These are phyloP conservation scores for Archilochus colubris DNA, from an alignment of 2,113 vertebrate genomes.

Conservation along the genomic window DNA sequence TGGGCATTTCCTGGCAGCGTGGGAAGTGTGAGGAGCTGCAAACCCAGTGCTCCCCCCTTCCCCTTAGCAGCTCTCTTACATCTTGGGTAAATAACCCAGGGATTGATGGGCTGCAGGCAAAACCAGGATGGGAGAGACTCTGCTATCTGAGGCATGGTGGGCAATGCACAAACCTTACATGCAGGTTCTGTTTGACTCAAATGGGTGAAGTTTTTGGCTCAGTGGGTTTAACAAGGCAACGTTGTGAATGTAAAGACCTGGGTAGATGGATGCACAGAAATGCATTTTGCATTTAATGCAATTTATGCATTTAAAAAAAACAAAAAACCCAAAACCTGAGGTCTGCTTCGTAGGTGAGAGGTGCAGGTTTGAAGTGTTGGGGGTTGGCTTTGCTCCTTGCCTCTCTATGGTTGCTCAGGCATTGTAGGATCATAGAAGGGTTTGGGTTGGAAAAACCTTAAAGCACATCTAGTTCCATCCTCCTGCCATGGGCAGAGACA, in stretches of 20 bases:
- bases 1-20: background rate
- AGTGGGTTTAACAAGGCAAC: background rate
- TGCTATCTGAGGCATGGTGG: rapidly evolving
- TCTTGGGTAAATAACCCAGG: background rate
- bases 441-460: no score
- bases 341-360: background rate
- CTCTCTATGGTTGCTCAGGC: background rate
- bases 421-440: no score
- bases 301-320: background rate
- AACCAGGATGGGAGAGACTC: background rate
- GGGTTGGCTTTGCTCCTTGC: background rate
- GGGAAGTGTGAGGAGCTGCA: slow-evolving; percentile 22
- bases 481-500: no score
- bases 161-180: no score
- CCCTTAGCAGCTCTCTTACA: background rate
- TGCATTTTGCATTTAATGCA: background rate
- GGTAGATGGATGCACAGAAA: background rate
- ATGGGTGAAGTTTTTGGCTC: background rate
- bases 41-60: background rate
- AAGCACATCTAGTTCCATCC: no score
- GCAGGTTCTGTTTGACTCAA: background rate
- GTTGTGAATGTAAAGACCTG: background rate
- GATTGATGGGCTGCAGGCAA: background rate
- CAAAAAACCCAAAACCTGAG: no score
- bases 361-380: background rate